Base-by-base conservation (phyloP, 1,140 invertebrate genomes). In the Ericerus pela region DNA sequence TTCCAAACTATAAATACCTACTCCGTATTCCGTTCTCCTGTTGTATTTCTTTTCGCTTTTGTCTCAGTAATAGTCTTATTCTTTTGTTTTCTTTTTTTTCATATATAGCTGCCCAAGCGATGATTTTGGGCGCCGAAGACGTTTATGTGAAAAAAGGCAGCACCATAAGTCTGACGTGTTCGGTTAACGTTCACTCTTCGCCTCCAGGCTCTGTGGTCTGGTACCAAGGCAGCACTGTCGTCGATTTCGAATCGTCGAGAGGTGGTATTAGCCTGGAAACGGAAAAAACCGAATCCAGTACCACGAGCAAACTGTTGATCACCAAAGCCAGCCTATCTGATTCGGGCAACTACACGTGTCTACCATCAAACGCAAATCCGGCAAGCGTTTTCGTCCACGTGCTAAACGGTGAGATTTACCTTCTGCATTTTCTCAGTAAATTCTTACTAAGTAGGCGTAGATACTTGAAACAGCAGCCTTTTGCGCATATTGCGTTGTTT, bases 141-240 rank as follows among this genome's bases (percentile, higher is more conserved):
- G 82, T 89, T 38, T 88, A 86, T 68, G 86, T 90, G 62, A 90
- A 88, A 72, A 87, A 84, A 65, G 87, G 88, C 60, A 89, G 85
- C 69, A 90, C 86, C 54, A 91, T 91, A 74, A 87, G 85, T 59
- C 72, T 92, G 63, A 87, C 84, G 31, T 91, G 88, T 69, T 82
- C 84, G 30, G 85, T 91, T 57, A 90, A 88, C 69, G 80, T 86
- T 38, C 85, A 89, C 68, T 87, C 85, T 38, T 84, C 82, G 56
- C 84, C 84, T 18, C 84, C 84, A 22, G 82, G 82, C 43, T 82
- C 79, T 61, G 79, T 82, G 14, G 70, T 79, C 60, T 88, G 85
- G 85, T 87, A 87, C 67, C 86, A 89, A 65, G 85, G 85, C 27
- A 76, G 74, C 28, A 75, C 79, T 11, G 77, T 88, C 16, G 81